Evolutionary conservation across 2,888 invertebrate genomes (phyloP).

Genomic region (Brenthis hecate): DNA sequence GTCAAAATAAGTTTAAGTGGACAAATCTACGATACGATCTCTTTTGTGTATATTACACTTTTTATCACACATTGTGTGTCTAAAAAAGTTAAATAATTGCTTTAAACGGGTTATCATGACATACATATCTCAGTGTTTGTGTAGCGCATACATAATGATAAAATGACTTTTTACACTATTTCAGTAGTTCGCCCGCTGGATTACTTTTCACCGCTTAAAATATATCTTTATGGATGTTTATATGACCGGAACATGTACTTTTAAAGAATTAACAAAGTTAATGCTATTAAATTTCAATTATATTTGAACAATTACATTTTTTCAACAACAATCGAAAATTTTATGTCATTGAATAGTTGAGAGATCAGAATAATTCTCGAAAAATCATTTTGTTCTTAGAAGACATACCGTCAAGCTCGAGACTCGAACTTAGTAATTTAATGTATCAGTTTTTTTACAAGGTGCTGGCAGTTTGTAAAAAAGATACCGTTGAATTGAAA

Average conservation of each 20-base stretch:
- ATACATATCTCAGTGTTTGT: conserved; percentile 34
- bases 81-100: conserved; percentile 38
- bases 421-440: no score
- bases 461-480: neutral
- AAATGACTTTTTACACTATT: conserved; percentile 29
- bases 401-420: no score
- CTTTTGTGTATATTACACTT: conserved; percentile 7
- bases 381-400: no score
- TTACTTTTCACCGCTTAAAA: conserved; percentile 14
- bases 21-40: neutral
- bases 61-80: conserved; percentile 32
- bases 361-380: no score
- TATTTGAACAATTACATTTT: no score
- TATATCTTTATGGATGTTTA: neutral
- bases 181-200: conserved; percentile 26
- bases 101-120: conserved; percentile 36
- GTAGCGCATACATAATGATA: conserved; percentile 21
- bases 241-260: no score
- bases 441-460: neutral
- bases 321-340: no score
- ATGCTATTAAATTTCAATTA: no score
- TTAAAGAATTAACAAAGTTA: no score
- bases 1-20: neutral
- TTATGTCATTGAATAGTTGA: no score
- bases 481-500: neutral